Evolutionary conservation across 2,113 vertebrate species (phyloP).

Genomic region (Macrotus californicus): DNA sequence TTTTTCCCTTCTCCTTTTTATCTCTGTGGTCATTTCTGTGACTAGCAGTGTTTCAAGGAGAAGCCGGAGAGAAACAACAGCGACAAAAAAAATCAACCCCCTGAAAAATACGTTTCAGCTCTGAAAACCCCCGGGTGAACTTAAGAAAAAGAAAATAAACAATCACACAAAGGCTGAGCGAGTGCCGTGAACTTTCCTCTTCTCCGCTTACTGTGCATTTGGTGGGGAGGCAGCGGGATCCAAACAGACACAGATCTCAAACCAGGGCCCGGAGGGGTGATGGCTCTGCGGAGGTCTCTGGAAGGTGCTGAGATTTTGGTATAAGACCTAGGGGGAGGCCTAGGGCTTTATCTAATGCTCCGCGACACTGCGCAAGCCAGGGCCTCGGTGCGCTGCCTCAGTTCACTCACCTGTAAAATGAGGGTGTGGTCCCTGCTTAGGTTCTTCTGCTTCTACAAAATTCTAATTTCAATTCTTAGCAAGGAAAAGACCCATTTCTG

Average conservation of each 20-base stretch:
- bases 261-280: neutral
- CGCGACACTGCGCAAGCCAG: no score
- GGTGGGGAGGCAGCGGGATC: neutral
- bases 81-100: neutral
- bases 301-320: neutral
- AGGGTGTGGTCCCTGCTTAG: neutral
- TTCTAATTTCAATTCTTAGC: neutral
- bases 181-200: neutral
- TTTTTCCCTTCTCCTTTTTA: neutral
- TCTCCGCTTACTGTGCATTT: neutral
- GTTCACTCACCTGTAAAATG: neutral
- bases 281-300: neutral
- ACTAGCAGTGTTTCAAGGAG: neutral
- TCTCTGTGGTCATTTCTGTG: neutral
- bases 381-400: neutral
- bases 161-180: neutral
- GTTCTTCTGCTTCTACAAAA: neutral
- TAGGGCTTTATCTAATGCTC: neutral
- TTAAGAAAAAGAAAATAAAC: slow-evolving; percentile 23
- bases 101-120: slow-evolving; percentile 23
- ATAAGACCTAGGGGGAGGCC: neutral
- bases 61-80: slow-evolving; percentile 3
- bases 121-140: slow-evolving; percentile 18
- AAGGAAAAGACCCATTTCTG: neutral
- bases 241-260: neutral